A percentile compares a stretch with the other conserved stretches of the same genome.
Evolutionary conservation across 2,888 invertebrate species (phyloP).

Genomic region (Athalia cordata): DNA sequence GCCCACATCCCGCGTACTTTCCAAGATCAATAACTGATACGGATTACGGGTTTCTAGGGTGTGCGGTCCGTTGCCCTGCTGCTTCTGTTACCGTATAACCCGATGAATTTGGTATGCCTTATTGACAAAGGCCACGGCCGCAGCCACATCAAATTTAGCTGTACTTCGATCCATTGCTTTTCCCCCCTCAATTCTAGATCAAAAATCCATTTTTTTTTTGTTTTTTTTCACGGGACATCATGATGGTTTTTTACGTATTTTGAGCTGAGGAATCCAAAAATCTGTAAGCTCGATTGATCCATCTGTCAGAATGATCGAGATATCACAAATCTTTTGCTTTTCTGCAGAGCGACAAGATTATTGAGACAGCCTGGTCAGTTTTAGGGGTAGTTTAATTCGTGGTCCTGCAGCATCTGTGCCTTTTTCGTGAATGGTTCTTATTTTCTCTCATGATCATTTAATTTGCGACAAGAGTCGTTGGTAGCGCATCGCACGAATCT

Average conservation of each 20-base stretch:
- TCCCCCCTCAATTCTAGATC: background rate
- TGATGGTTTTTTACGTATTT: no score
- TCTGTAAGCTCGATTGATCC: background rate
- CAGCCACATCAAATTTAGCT: no score
- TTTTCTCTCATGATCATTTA: no score
- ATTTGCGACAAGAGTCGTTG: no score
- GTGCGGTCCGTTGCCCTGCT: background rate
- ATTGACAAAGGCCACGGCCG: conserved; percentile 5
- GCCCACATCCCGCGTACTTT: conserved; percentile 24
- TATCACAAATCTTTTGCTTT: background rate
- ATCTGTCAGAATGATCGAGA: background rate
- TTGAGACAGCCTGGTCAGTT: background rate
- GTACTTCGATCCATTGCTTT: background rate
- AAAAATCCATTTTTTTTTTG: background rate
- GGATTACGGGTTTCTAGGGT: conserved; percentile 32
- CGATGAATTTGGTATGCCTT: conserved; percentile 15
- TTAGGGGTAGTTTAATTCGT: background rate
- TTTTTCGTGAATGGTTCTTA: no score
- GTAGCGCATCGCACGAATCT: no score
- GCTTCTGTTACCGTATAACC: no score
- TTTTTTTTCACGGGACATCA: background rate
- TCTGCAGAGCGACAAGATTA: background rate
- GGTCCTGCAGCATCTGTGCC: no score
- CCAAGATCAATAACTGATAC: conserved; percentile 44
- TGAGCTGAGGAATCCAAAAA: no score